Evolutionary conservation across 2,797 vertebrate species (phyloP).

Genomic region (Lagorchestes hirsutus): DNA sequence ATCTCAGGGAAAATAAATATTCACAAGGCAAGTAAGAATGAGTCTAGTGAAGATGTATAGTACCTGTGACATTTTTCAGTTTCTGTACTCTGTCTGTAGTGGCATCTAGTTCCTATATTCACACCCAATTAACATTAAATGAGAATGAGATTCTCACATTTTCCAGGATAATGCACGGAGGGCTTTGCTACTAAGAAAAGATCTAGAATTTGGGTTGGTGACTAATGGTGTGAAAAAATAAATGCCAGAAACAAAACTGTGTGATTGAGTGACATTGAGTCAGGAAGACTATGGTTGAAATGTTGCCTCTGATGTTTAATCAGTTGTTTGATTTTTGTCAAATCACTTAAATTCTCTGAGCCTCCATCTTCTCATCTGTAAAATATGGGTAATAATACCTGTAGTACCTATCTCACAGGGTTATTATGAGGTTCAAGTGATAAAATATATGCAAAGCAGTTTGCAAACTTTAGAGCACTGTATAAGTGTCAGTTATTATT

Average conservation of each 20-base stretch:
- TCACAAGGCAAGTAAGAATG: neutral
- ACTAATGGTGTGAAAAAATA: neutral
- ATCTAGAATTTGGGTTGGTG: neutral
- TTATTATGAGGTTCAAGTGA: neutral
- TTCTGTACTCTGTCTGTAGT: constrained; percentile 8
- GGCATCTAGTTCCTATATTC: neutral
- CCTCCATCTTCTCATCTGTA: neutral
- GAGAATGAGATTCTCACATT: neutral
- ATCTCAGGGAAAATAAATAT: neutral
- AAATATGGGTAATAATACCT: neutral
- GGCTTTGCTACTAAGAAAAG: constrained; percentile 18
- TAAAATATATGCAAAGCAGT: neutral
- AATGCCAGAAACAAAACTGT: neutral
- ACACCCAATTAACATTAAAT: neutral
- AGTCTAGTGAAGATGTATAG: neutral
- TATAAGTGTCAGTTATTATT: neutral
- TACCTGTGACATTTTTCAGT: neutral
- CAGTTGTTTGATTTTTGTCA: neutral
- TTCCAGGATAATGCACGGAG: constrained; percentile 13
- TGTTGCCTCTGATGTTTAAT: neutral
- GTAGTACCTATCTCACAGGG: neutral
- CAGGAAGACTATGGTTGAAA: neutral
- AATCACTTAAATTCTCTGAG: neutral
- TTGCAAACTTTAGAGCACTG: neutral
- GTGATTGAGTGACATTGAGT: neutral